Evolutionary conservation across 2,888 invertebrate genomes (phyloP).

Genomic region (Lacanobia wlatinum): DNA sequence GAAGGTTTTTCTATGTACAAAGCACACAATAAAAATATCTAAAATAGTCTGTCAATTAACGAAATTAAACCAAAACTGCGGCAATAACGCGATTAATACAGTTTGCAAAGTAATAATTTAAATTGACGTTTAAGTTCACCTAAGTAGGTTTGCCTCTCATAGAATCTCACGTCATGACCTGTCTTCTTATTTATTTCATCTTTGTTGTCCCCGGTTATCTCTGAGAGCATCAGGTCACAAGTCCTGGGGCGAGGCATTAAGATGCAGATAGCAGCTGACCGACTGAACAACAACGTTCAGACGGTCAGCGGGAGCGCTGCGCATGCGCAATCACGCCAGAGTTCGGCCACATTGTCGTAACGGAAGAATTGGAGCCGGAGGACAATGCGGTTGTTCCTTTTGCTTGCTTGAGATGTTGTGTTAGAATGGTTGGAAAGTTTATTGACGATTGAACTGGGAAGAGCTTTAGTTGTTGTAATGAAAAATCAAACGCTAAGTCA

Average conservation of each 20-base stretch:
- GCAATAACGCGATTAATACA: too few relatives aligned
- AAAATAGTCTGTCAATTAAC: too few relatives aligned
- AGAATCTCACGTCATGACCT: background rate
- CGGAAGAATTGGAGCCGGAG: background rate
- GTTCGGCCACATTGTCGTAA: conserved; percentile 26
- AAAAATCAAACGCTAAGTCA: too few relatives aligned
- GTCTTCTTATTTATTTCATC: conserved; percentile 1
- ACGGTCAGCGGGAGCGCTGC: conserved; percentile 35
- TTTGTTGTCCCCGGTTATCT: conserved; percentile 56
- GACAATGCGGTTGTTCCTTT: conserved; percentile 13
- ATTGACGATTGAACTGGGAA: too few relatives aligned
- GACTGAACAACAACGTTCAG: conserved; percentile 57
- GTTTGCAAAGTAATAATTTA: background rate
- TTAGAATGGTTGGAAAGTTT: background rate
- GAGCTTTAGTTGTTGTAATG: too few relatives aligned
- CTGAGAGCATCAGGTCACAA: conserved; percentile 67
- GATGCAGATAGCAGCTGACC: conserved; percentile 67
- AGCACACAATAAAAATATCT: too few relatives aligned
- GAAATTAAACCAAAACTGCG: too few relatives aligned
- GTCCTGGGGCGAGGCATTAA: conserved; percentile 64
- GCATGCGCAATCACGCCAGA: conserved; percentile 25
- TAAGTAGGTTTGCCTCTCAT: too few relatives aligned
- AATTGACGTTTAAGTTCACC: background rate
- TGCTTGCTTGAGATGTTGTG: background rate
- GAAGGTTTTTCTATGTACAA: too few relatives aligned